These are phyloP conservation scores for Catocala fraxini DNA, from an alignment of 2,888 invertebrate genomes.

Conservation along the genomic window DNA sequence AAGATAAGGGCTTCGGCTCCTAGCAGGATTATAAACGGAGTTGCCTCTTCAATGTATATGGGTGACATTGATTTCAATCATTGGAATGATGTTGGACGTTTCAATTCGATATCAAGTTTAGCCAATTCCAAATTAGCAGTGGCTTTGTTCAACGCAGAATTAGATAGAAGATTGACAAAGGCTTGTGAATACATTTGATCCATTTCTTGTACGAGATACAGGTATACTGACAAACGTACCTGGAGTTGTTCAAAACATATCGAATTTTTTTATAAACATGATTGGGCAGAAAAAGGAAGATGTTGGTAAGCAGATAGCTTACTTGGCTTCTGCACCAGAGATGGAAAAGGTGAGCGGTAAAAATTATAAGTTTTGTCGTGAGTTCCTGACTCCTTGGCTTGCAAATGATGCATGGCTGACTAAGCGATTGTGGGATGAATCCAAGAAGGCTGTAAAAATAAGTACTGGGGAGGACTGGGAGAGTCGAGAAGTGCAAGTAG, in stretches of 20 bases:
- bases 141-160: slow-evolving; percentile 88
- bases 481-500: background rate
- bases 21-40: slow-evolving; percentile 89
- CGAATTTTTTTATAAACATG: slow-evolving; percentile 61
- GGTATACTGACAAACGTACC: slow-evolving; percentile 66
- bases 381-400: slow-evolving; percentile 72
- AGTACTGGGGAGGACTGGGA: slow-evolving; percentile 23
- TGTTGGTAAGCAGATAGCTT: slow-evolving; percentile 70
- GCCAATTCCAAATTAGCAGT: slow-evolving; percentile 88
- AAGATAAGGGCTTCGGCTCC: slow-evolving; percentile 85
- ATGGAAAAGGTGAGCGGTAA: slow-evolving; percentile 65
- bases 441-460: slow-evolving; percentile 71
- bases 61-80: slow-evolving; percentile 76
- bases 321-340: slow-evolving; percentile 68
- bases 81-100: slow-evolving; percentile 72
- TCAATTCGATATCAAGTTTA: slow-evolving; percentile 60
- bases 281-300: slow-evolving; percentile 73
- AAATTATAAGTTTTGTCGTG: slow-evolving; percentile 72
- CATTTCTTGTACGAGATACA: slow-evolving; percentile 74
- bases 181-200: slow-evolving; percentile 88
- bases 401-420: slow-evolving; percentile 61
- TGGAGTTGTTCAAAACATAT: slow-evolving; percentile 51
- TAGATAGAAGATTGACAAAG: slow-evolving; percentile 85
- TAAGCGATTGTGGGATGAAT: slow-evolving; percentile 66
- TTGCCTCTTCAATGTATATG: slow-evolving; percentile 87